phyloP scores from a whole-genome alignment of 2,797 vertebrate species.

The Pelobates cultripes region DNA sequence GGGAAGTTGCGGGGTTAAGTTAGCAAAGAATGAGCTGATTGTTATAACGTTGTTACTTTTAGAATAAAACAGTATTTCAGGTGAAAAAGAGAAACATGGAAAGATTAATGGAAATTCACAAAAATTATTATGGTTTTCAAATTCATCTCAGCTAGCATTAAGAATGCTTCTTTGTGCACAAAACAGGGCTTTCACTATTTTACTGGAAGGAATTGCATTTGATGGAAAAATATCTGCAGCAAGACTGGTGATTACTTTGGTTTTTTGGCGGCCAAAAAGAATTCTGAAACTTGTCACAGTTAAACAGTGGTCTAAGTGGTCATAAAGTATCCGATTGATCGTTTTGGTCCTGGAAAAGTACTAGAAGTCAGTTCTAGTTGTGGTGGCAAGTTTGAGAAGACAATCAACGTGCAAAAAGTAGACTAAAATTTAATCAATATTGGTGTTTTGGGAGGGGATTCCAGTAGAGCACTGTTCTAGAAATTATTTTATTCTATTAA shows the following conservation, averaged over 20 bases:
- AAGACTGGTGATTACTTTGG: conserved; percentile 55
- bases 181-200: conserved; percentile 65
- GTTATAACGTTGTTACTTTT: conserved; percentile 11
- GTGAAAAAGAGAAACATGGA: conserved; percentile 58
- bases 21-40: conserved; percentile 42
- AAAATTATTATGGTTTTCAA: conserved; percentile 67
- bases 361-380: too few species aligned
- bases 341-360: neutral
- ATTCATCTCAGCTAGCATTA: conserved; percentile 65
- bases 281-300: conserved; percentile 60
- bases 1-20: conserved; percentile 6
- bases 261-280: conserved; percentile 55
- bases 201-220: conserved; percentile 52
- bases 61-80: conserved; percentile 36
- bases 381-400: too few species aligned
- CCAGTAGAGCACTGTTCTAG: too few species aligned
- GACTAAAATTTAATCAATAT: too few species aligned
- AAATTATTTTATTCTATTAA: too few species aligned
- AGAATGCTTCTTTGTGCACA: conserved; percentile 66
- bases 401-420: too few species aligned
- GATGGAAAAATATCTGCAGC: conserved; percentile 60
- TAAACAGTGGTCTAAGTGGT: conserved; percentile 55
- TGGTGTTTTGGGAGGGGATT: too few species aligned
- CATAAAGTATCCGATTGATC: conserved; percentile 53
- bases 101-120: conserved; percentile 67